phyloP scores from a whole-genome alignment of 2,888 invertebrate genomes.

The Troides helena region DNA sequence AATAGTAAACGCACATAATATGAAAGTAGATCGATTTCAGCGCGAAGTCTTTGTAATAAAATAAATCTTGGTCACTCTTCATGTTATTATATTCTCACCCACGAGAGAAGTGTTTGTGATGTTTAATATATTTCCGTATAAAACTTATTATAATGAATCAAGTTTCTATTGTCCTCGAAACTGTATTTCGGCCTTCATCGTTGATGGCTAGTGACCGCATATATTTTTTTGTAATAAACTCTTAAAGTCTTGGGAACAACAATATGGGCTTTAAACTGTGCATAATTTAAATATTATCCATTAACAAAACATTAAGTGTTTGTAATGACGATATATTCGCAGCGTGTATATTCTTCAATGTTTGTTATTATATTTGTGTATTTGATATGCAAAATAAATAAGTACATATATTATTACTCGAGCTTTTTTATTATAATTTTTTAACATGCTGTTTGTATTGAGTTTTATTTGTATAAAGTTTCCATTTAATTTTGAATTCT shows the following conservation, averaged over 20 bases:
- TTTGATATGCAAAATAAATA: conserved; percentile 61
- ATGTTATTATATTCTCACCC: background rate
- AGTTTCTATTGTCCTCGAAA: background rate
- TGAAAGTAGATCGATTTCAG: background rate
- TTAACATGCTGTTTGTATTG: background rate
- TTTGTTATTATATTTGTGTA: conserved; percentile 60
- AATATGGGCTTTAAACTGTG: conserved; percentile 3
- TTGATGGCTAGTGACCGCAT: background rate
- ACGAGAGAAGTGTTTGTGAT: background rate
- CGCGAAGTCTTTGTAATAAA: background rate
- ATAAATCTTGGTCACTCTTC: background rate
- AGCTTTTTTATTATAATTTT: conserved; percentile 35
- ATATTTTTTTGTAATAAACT: conserved; percentile 7
- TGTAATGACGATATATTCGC: conserved; percentile 2
- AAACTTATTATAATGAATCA: background rate
- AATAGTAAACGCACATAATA: background rate
- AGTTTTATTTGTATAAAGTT: background rate
- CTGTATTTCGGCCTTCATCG: background rate
- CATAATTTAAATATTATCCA: conserved; percentile 3
- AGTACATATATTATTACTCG: conserved; percentile 55
- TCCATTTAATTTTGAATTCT: background rate
- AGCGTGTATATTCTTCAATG: conserved; percentile 46
- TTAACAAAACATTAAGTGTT: background rate
- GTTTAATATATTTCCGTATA: background rate
- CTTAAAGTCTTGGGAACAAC: conserved; percentile 1